These are phyloP conservation scores for Linurgus olivaceus DNA, from an alignment of 2,797 vertebrate genomes.

Conservation along the genomic window DNA sequence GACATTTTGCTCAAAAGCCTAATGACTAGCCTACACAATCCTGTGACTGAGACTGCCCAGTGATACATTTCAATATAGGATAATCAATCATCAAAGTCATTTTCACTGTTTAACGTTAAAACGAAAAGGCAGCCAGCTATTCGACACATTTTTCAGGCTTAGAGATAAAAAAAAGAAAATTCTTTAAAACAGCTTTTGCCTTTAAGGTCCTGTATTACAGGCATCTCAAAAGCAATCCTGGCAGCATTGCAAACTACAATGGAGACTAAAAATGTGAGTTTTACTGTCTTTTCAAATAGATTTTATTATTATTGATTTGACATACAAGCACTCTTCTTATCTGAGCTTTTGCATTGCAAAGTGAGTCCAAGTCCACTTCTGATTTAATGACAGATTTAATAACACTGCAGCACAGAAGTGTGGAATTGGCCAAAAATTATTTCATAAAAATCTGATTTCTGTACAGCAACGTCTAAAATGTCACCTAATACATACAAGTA, in stretches of 20 bases:
- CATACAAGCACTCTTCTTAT: not conserved
- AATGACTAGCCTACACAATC: not conserved
- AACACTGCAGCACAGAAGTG: not conserved
- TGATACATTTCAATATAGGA: not conserved
- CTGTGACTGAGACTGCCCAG: not conserved
- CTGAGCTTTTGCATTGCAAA: not conserved
- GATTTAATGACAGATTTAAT: slow-evolving; percentile 11
- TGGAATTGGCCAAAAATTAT: not conserved
- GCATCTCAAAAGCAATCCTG: not conserved
- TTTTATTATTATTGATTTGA: not conserved
- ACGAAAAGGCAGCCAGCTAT: not conserved
- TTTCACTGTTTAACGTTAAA: not conserved
- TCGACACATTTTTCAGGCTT: not conserved
- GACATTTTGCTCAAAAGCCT: not conserved
- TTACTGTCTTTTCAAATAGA: not conserved
- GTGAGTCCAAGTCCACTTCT: not conserved
- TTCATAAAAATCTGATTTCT: slow-evolving; percentile 14
- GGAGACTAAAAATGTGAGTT: not conserved
- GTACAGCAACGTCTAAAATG: not conserved
- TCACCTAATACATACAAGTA: not conserved
- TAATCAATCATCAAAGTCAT: not conserved
- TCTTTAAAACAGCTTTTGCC: not conserved
- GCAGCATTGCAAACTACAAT: not conserved
- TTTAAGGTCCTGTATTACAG: not conserved
- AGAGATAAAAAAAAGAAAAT: not conserved